Base-by-base conservation (phyloP, 1,140 invertebrate genomes). In the Meloidogyne exigua region DNA sequence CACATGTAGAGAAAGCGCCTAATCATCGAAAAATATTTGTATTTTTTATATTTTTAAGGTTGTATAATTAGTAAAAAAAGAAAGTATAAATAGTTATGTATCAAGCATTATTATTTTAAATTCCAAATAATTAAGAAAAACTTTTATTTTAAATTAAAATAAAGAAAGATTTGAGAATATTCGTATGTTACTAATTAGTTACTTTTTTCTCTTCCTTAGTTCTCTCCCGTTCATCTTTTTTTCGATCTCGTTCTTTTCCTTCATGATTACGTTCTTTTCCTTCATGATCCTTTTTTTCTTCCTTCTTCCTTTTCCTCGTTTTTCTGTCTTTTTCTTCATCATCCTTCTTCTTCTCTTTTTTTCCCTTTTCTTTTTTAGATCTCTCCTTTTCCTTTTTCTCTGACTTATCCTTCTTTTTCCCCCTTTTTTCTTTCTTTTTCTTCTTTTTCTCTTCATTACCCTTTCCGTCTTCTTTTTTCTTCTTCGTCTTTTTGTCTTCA, bases 401-500 rank as follows among this genome's bases (percentile, higher is more conserved):
- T 18, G 44, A 15, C 2, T 49, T 18, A 18, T 49, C 44, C 18
- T 49, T 49, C 44, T 49, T 49, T 49, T 49, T 49, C 18, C 65
- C 13, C 7, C 65, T 13, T 39, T 39, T 28, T 67, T 67, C 65
- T 65, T 65, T 65, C 10, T 23, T 65, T 10, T 65, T 32, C 32
- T 39, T 10, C 15, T 67, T 18, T 18, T 18, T 10, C 1, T 39
- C 39, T 18, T 11, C 15, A 25, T 11, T 12, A 1, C 62, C 0
- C 15, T 62, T 11, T 10, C 7, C 23, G n/a, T 72, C 15, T 9
- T 25, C 23, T 2, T 71, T 36, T 26, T 42, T 73, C n/a, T 57
- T 44, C 64, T 21, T 18, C 36, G 49, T n/a, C 62, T 65, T 26
- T 25, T 26, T 32, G 76, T 25, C 28, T 76, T 15, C 44, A 49